Base-by-base conservation (phyloP, 2,113 vertebrate species). In the Brachyhypopomus gauderio region DNA sequence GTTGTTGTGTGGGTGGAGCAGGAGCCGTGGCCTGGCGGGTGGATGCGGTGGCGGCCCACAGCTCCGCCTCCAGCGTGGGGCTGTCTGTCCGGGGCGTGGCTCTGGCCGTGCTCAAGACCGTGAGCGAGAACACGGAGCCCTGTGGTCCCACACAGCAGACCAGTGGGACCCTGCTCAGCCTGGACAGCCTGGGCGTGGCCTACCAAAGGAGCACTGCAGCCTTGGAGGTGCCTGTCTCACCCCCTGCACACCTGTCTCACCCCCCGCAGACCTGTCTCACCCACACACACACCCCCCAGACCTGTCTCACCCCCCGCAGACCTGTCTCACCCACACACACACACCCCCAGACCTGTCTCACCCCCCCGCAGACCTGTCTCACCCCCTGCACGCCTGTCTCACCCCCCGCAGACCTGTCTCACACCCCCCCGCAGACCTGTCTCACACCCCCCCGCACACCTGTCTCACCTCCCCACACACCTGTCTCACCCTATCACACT, bases 61-160 rank as follows among this genome's bases (percentile, higher is more conserved):
- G 95, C 81, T 95, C 94, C 19, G 94, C 92, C 0, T 96, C 97
- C 79, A 97, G 92, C 85, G 95, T 93, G 48, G 93, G 89, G 0
- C 55, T 96, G 81, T 95, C 94, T 0, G 70, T 98, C 36, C 93
- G 94, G 73, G 96, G 95, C 8, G 89, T 97, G 88, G 94, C 95
- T 78, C 88, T 98, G 75, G 94, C 95, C 4, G 84, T 95, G 72
- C 92, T 97, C 36, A 97, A 96, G 86, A 91, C 89, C 0, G 87
- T 98, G 62, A 94, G 92, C 0, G 97, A 98, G 78, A 97, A 94
- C 90, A 96, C 96, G 92, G 96, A 98, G 87, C 93, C 91, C 0
- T 98, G 96, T 87, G 95, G 93, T 88, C 95, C 95, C 5, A 92
- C 96, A 56, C 89, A 93, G 25, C 93, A 95, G 64, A 95, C 93